Percentiles rank a stretch among this genome's conserved stretches.
Evolutionary conservation across 2,888 invertebrate species (phyloP).

Genomic region (Drosophila stalkeri): DNA sequence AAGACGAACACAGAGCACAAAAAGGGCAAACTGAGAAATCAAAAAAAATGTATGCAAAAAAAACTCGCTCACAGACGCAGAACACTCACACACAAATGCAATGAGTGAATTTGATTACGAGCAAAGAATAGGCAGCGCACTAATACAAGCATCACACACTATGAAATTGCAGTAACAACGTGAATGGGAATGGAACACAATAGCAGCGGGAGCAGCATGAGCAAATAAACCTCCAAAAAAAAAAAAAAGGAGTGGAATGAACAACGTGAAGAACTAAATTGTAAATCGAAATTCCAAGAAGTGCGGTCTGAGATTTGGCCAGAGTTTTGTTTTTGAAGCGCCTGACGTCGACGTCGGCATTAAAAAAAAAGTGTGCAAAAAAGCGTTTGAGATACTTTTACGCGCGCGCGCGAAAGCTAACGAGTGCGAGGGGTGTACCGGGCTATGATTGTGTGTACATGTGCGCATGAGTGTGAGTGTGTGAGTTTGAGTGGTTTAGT

Average conservation of each 20-base stretch:
- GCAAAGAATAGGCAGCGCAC: conserved; percentile 70
- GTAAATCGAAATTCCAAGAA: conserved; percentile 81
- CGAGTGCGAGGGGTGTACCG: conserved; percentile 40
- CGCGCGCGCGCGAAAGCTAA: conserved; percentile 70
- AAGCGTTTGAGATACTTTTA: conserved; percentile 75
- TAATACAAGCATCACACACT: conserved; percentile 38
- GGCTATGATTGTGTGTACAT: conserved; percentile 13
- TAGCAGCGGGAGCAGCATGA: conserved; percentile 54
- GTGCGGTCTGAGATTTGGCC: conserved; percentile 63
- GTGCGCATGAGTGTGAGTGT: conserved; percentile 8
- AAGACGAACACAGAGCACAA: conserved; percentile 45
- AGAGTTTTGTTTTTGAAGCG: conserved; percentile 50
- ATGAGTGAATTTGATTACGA: conserved; percentile 66
- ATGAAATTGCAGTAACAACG: conserved; percentile 75
- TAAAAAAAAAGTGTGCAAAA: conserved; percentile 60
- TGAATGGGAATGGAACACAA: conserved; percentile 71
- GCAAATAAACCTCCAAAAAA: conserved; percentile 50
- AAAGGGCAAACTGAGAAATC: conserved; percentile 68
- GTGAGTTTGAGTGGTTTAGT: conserved; percentile 10
- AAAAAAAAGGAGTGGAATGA: conserved; percentile 41
- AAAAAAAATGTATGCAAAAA: conserved; percentile 66
- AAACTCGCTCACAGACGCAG: conserved; percentile 35
- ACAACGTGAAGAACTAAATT: conserved; percentile 73
- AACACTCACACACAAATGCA: conserved; percentile 21
- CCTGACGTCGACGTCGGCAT: conserved; percentile 51